phyloP scores from a whole-genome alignment of 2,888 invertebrate species.

The Athalia cordata region DNA sequence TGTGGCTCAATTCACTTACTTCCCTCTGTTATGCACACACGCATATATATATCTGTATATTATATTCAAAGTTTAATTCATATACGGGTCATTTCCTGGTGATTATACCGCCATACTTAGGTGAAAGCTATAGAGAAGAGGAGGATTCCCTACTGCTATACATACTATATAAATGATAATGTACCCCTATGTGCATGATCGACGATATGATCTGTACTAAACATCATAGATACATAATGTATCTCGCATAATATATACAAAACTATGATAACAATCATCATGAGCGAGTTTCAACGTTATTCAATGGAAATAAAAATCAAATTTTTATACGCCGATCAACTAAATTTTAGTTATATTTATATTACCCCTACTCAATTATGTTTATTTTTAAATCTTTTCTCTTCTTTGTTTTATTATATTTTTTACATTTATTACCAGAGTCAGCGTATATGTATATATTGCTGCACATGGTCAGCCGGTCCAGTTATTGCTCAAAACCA shows the following conservation, averaged over 20 bases:
- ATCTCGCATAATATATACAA: too few species aligned
- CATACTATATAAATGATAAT: too few species aligned
- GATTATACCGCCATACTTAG: not conserved
- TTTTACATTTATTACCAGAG: not conserved
- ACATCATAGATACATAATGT: too few species aligned
- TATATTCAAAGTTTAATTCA: constrained; percentile 9
- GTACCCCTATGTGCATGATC: too few species aligned
- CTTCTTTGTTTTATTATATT: not conserved
- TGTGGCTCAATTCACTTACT: too few species aligned
- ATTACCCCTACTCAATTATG: too few species aligned
- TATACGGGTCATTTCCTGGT: constrained; percentile 30
- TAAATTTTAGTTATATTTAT: too few species aligned
- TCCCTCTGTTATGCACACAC: not conserved
- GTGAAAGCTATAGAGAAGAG: constrained; percentile 17
- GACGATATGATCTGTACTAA: too few species aligned
- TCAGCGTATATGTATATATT: not conserved
- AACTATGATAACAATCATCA: too few species aligned
- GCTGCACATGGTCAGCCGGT: constrained; percentile 15
- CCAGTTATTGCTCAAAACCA: constrained; percentile 40
- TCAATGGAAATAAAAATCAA: too few species aligned
- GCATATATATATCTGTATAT: not conserved
- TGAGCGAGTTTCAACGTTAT: too few species aligned
- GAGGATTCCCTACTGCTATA: not conserved
- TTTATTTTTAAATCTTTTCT: not conserved
- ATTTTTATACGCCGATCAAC: too few species aligned